A percentile compares a stretch with the other conserved stretches of the same genome.
Evolutionary conservation across 2,888 invertebrate species (phyloP).

Genomic region (Dione vanillae): DNA sequence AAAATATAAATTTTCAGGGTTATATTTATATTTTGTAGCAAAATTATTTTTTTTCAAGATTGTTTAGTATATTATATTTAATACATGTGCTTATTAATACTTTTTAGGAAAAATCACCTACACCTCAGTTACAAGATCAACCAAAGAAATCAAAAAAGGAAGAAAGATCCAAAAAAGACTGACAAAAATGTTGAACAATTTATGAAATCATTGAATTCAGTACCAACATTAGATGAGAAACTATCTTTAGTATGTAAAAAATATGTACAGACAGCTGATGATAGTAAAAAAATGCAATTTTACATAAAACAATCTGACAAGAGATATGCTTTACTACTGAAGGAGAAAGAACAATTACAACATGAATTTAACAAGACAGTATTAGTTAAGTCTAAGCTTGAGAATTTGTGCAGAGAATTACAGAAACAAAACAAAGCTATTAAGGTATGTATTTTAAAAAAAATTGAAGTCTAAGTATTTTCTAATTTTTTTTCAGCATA

Average conservation of each 20-base stretch:
- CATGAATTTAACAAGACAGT: slow-evolving; percentile 93
- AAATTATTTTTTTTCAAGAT: too few species aligned
- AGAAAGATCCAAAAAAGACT: slow-evolving; percentile 76
- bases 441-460: slow-evolving; percentile 86
- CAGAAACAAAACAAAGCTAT: slow-evolving; percentile 96
- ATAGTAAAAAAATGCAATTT: slow-evolving; percentile 85
- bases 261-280: slow-evolving; percentile 90
- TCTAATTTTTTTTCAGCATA: too few species aligned
- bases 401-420: slow-evolving; percentile 95
- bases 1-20: not conserved
- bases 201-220: slow-evolving; percentile 84
- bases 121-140: slow-evolving; percentile 55
- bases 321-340: slow-evolving; percentile 82
- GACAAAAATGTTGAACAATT: slow-evolving; percentile 87
- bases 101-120: slow-evolving; percentile 60
- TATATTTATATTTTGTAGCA: too few species aligned
- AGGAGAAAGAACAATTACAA: slow-evolving; percentile 93
- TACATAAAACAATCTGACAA: slow-evolving; percentile 86
- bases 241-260: slow-evolving; percentile 88
- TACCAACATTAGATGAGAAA: slow-evolving; percentile 87
- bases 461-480: too few species aligned
- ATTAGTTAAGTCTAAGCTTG: slow-evolving; percentile 92
- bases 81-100: not conserved
- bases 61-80: not conserved
- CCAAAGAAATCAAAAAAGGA: slow-evolving; percentile 74